Percentiles rank a stretch among this genome's conserved stretches.
Conservation (phyloP, 1,140 invertebrate genomes). For the Drosophila ironensis region DNA sequence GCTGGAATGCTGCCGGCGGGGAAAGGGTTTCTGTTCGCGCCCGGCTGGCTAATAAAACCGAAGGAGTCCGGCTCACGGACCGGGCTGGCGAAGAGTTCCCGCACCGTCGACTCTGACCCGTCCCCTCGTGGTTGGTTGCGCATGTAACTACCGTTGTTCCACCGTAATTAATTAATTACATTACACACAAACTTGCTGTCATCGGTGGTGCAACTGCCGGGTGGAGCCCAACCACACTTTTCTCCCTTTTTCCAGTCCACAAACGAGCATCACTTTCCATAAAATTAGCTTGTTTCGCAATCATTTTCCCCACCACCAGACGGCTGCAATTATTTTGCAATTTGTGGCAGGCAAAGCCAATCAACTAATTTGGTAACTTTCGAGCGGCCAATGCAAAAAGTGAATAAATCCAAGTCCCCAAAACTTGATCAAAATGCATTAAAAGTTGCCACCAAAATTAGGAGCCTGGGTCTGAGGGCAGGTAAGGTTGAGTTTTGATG, state of each 20-base stretch:
- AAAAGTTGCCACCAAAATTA: conserved; percentile 21
- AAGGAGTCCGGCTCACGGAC: neutral
- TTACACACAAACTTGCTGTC: conserved; percentile 77
- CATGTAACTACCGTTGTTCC: conserved; percentile 60
- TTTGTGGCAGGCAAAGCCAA: conserved; percentile 67
- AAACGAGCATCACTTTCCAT: conserved; percentile 70
- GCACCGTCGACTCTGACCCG: neutral
- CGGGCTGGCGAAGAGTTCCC: neutral
- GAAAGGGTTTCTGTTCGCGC: conserved; percentile 21
- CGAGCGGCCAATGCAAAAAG: conserved; percentile 65
- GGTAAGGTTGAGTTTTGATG: conserved; percentile 35
- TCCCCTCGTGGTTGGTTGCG: conserved; percentile 25
- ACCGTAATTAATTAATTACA: conserved; percentile 78
- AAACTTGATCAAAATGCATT: conserved; percentile 41
- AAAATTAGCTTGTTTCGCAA: conserved; percentile 70
- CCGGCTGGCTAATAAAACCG: conserved; percentile 52
- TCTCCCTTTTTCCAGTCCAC: neutral
- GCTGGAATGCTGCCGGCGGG: neutral
- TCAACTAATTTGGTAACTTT: conserved; percentile 70
- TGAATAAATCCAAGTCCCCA: conserved; percentile 66
- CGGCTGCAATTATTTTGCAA: conserved; percentile 67
- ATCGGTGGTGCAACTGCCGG: conserved; percentile 55
- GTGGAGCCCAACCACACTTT: neutral
- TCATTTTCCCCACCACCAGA: conserved; percentile 24
- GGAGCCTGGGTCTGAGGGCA: neutral